phyloP scores from a whole-genome alignment of 35 echinoderm and acorn worm species.

The Diadema setosum region DNA sequence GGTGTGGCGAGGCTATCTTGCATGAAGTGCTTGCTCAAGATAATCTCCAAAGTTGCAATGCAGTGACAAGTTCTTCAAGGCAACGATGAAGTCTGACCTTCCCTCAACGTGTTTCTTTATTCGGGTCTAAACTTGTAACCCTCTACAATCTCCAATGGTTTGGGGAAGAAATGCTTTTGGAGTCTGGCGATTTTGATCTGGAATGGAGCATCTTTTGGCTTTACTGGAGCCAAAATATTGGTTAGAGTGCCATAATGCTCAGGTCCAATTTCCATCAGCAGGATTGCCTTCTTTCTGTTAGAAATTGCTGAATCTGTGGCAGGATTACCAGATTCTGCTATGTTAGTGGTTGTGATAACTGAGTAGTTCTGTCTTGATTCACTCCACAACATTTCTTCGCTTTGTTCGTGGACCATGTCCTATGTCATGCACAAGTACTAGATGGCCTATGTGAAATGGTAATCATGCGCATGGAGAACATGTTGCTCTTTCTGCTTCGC shows the following conservation, averaged over 20 bases:
- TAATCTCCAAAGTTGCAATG: constrained; percentile 43
- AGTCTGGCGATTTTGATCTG: neutral
- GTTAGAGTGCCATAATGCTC: constrained; percentile 14
- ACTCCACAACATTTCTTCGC: no score
- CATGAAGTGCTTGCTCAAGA: constrained; percentile 16
- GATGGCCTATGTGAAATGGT: neutral
- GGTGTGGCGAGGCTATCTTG: no score
- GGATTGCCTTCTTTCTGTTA: no score
- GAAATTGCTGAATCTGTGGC: no score
- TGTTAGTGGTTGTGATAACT: no score
- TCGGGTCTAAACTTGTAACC: constrained; percentile 47
- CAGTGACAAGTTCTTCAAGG: constrained; percentile 28
- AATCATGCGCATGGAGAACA: no score
- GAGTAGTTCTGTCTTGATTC: no score
- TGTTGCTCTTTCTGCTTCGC: no score
- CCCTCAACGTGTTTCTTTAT: constrained; percentile 29
- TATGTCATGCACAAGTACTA: no score
- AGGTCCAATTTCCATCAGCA: no score
- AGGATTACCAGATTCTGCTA: no score
- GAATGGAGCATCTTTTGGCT: constrained; percentile 21
- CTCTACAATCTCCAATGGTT: constrained; percentile 37
- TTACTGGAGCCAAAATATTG: constrained; percentile 15
- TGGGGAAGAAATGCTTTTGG: constrained; percentile 19
- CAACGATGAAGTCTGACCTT: constrained; percentile 20
- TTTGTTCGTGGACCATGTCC: no score